Evolutionary conservation across 2,888 invertebrate genomes (phyloP), one percentile per base, ranked within the genome.

Genomic region (Trichogramma dendrolimi): DNA sequence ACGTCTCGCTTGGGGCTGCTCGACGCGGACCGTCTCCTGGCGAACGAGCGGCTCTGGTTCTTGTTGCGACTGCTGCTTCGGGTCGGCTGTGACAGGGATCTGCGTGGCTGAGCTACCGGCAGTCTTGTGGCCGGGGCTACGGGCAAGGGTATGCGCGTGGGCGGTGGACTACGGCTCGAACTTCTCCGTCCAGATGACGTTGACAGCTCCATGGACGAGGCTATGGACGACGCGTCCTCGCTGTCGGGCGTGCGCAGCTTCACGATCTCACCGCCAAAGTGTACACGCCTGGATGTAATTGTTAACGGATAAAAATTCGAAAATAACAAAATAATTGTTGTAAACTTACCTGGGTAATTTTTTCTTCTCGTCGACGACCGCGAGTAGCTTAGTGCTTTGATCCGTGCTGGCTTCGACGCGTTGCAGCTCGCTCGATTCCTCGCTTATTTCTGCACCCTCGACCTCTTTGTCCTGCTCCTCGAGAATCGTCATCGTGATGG

Each of bases 231-330:
- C 41, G 86, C 81, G 58, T 87, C 87, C 73, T 92, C 92, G 75
- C 91, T 91, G 69, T 92, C 92, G 0, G 92, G 92, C 10, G 92
- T 92, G 66, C 92, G 81, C 78, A 92, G 85, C 81, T 92, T 92
- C 4, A 92, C 88, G 67, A 90, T 84, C 80, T 92, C 92, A n/a
- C 92, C 92, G 4, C 92, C 92, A 70, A 92, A 92, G 55, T 90
- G 86, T 6, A 92, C 92, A 71, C 90, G 85, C 74, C 91, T 85
- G 46, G n/a, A n/a, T n/a, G n/a, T n/a, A n/a, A n/a, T n/a, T n/a
- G n/a, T 8, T 10, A 43, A 48, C 27, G 41, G 50, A 40, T 49
- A 49, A 27, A 40, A 48, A 8, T 27, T 27, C 4, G 38, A n/a
- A 53, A 41, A 53, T 41, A 42, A 11, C 27, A 4, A 43, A 5